A percentile compares a stretch with the other conserved stretches of the same genome.
These are phyloP conservation scores for Lacerta viridis DNA, from an alignment of 2,797 vertebrate species.

Conservation along the genomic window DNA sequence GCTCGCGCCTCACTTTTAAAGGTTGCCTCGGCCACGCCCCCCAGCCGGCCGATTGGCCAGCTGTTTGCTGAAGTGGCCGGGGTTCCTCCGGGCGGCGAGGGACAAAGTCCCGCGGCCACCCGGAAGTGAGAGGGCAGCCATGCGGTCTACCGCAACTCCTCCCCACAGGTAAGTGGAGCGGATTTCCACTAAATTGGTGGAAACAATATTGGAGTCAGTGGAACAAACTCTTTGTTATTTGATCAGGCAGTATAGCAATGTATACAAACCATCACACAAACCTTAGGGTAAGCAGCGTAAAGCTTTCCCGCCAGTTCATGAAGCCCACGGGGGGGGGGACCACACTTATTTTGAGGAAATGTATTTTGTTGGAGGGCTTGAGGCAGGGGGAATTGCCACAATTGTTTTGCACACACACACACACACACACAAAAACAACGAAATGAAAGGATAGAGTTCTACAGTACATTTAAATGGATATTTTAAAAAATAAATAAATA, in stretches of 20 bases:
- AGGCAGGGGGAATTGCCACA: neutral
- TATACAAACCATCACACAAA: neutral
- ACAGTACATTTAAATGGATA: too few relatives aligned
- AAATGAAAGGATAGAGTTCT: constrained; percentile 8
- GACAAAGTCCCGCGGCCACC: too few relatives aligned
- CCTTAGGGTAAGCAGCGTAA: neutral
- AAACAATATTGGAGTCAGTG: neutral
- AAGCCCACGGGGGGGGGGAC: neutral
- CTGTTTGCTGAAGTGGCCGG: too few relatives aligned
- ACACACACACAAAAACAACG: neutral
- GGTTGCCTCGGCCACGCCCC: too few relatives aligned
- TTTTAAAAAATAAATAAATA: too few relatives aligned
- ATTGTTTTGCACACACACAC: neutral
- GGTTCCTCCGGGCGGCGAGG: too few relatives aligned
- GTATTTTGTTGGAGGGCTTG: neutral
- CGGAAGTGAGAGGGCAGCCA: too few relatives aligned
- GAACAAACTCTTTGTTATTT: neutral
- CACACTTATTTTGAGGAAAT: neutral
- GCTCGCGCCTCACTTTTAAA: too few relatives aligned
- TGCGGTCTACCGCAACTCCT: too few relatives aligned
- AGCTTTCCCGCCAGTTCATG: neutral
- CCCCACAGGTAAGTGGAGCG: too few relatives aligned
- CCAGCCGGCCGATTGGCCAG: too few relatives aligned
- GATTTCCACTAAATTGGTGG: neutral
- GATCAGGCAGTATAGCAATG: neutral